Base-by-base conservation (phyloP, 2,888 invertebrate genomes). In the Pollenia amentaria region DNA sequence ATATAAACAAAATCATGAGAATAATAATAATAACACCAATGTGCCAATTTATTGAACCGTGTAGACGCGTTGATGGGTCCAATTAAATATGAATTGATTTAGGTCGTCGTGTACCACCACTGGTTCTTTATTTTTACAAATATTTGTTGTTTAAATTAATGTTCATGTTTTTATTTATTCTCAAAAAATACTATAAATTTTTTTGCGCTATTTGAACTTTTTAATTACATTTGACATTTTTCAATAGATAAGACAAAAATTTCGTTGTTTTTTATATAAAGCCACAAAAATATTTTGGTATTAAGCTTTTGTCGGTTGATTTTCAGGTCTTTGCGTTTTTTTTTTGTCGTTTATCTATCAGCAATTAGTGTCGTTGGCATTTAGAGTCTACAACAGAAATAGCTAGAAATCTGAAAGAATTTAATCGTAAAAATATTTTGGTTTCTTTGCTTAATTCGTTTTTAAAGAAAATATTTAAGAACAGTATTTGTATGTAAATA, bases 301-400 rank as follows among this genome's bases (percentile, higher is more conserved):
- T 78, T 72, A 29, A 78, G 48, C 48, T 48, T 65, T 83, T 83
- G 72, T 77, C 77, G 83, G 77, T 18, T n/a, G 12, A 46, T 76
- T 67, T 57, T 64, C 46, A 65, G 11, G 18, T 55, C 29, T 64
- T 53, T 62, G 44, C 14, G 44, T 12, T 42, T 14, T 60, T n/a
- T 53, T 11, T 53, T 69, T 67, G 29, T 51, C 42, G 55, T 80
- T 70, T 48, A 64, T 80, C 67, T 62, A n/a, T 67, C 44, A 55
- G 65, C 85, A 87, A 84, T 84, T 84, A 77, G 73, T 67, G 76
- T 84, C 78, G 78, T 75, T 84, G 84, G 64, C 83, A 83, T 78
- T 85, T 86, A 53, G n/a, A 62, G 16, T 55, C 40, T 62, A 62
- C 46, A 11, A 9, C 10, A 29, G 4, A 40, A 67, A 67, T 46